Base-by-base conservation (phyloP, 2,797 vertebrate species). In the Distichodus sexfasciatus region DNA sequence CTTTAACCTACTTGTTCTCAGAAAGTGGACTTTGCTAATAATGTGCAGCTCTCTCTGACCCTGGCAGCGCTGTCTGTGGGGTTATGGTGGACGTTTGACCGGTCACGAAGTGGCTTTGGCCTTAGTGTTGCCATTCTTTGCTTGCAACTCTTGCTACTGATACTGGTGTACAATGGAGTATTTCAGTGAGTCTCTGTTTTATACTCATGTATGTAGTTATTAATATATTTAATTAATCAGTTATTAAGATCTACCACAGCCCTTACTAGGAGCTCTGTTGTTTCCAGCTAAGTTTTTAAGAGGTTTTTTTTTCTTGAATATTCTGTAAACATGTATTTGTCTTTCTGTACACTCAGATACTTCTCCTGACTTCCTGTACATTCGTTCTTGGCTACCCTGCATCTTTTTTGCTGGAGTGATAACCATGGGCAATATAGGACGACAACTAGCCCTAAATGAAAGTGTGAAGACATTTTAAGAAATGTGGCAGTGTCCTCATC, bases 1-100 rank as follows among this genome's bases (percentile, higher is more conserved):
- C 92, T 91, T 94, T 97, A 91, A 94, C 87, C 33, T 46, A 6
- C 4, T 7, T 40, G 3, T 41, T 57, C 10, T 71, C 90, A 98
- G 96, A 98, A 98, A 82, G 94, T 98, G 82, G 96, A 98, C 86
- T 98, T 98, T 89, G 96, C 92, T 76, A 98, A 97, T 89, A 97
- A 96, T 41, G 91, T 94, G 46, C 96, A 98, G 87, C 82, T 98
- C 72, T 98, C 95, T 24, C 91, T 98, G 69, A 98, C 96, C 0
- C 84, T 98, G 85, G 96, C 95, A 3, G 96, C 95, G 0, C 88
- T 98, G 29, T 98, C 96, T 35, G 91, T 98, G 21, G 96, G 96
- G 2, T 82, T 98, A 31, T 98, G 96, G 96, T 98, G 96, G 96
- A 96, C 93, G 0, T 98, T 98, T 46, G 96, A 98, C 76, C 90